Conservation (phyloP, 2,888 invertebrate genomes). For the Sphaerophoria taeniata region DNA sequence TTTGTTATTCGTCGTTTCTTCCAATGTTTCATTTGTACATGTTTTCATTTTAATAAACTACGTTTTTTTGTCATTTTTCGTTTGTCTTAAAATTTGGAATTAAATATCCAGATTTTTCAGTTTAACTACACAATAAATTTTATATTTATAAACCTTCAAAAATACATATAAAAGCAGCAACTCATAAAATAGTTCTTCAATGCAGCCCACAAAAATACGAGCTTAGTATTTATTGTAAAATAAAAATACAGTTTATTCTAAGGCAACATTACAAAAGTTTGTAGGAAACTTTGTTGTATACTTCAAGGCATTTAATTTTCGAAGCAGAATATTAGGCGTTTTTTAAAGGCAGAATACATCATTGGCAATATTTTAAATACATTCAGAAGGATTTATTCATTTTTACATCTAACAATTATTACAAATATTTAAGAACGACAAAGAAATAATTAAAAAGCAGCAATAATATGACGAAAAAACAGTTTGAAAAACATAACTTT, state of each 20-base stretch:
- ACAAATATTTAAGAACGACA: too few species aligned
- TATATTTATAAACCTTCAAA: background rate
- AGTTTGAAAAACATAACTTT: too few species aligned
- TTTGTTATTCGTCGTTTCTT: constrained; percentile 20
- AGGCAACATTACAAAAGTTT: constrained; percentile 57
- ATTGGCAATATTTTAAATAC: background rate
- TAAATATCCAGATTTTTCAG: constrained; percentile 26
- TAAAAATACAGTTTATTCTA: constrained; percentile 1
- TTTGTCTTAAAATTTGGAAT: constrained; percentile 47
- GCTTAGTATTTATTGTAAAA: constrained; percentile 3
- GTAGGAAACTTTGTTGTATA: constrained; percentile 45
- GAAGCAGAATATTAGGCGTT: constrained; percentile 52
- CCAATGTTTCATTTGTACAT: constrained; percentile 66
- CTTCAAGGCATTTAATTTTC: constrained; percentile 65
- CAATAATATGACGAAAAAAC: too few species aligned
- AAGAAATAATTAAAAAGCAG: too few species aligned
- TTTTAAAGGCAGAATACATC: constrained; percentile 50
- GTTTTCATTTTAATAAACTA: constrained; percentile 19
- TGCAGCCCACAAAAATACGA: constrained; percentile 43
- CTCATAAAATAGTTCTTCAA: constrained; percentile 39
- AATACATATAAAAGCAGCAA: constrained; percentile 51
- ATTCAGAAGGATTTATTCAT: too few species aligned
- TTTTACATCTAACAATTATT: too few species aligned
- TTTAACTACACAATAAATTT: constrained; percentile 13
- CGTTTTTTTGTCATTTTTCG: constrained; percentile 28